phyloP scores from a whole-genome alignment of 2,113 vertebrate genomes.

The Brienomyrus brachyistius region DNA sequence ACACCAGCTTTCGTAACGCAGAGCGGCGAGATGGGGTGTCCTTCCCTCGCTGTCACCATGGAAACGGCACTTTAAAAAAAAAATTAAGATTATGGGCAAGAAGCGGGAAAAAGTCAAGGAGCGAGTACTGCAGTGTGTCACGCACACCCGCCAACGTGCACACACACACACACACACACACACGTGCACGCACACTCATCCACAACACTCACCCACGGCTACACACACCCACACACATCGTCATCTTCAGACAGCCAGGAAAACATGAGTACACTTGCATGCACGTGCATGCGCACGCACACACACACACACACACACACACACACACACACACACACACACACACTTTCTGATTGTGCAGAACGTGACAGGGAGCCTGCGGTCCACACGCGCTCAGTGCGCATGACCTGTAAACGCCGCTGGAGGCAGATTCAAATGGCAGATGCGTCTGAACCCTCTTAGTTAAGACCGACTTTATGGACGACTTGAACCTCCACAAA shows the following conservation, averaged over 20 bases:
- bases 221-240: neutral
- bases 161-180: neutral
- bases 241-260: neutral
- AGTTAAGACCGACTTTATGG: neutral
- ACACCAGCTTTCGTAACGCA: neutral
- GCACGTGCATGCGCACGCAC: neutral
- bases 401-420: neutral
- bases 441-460: neutral
- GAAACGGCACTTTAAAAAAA: neutral
- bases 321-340: neutral
- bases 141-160: neutral
- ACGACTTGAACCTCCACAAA: neutral
- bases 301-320: neutral
- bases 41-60: neutral
- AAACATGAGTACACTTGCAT: neutral
- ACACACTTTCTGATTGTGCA: neutral
- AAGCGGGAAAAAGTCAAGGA: neutral
- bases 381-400: neutral
- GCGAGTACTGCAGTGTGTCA: neutral
- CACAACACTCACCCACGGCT: neutral
- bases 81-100: neutral
- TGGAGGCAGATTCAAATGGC: neutral
- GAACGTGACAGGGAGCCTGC: neutral
- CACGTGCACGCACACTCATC: neutral
- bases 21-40: neutral